Evolutionary conservation across 2,797 vertebrate species (phyloP).

Genomic region (Sebastes aleutianus): DNA sequence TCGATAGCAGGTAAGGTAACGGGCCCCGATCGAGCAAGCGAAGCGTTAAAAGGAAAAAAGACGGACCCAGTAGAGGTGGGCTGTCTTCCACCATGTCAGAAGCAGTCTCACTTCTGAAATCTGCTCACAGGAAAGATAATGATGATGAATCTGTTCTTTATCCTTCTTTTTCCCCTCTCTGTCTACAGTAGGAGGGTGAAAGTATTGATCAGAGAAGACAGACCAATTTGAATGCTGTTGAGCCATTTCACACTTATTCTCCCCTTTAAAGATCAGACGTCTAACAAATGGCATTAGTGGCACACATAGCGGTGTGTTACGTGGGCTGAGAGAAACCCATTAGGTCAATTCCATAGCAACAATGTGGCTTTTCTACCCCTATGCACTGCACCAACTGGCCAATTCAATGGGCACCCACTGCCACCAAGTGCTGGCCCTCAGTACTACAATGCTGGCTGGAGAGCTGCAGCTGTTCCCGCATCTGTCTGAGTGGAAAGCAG

Average conservation of each 20-base stretch:
- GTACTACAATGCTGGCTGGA: slow-evolving; percentile 54
- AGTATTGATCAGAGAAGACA: slow-evolving; percentile 55
- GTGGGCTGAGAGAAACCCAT: slow-evolving; percentile 67
- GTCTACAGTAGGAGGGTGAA: slow-evolving; percentile 32
- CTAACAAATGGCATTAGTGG: slow-evolving; percentile 74
- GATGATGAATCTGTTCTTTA: slow-evolving; percentile 41
- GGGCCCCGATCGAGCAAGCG: not conserved
- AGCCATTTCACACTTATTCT: slow-evolving; percentile 67
- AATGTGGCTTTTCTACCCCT: slow-evolving; percentile 56
- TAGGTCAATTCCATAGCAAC: slow-evolving; percentile 82
- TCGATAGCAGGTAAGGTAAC: slow-evolving; percentile 41
- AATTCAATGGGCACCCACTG: slow-evolving; percentile 73
- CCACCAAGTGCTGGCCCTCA: slow-evolving; percentile 77
- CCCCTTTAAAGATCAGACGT: slow-evolving; percentile 71
- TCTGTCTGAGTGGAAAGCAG: slow-evolving; percentile 17
- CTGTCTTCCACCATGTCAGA: slow-evolving; percentile 27
- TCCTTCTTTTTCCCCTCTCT: not conserved
- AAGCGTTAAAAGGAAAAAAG: slow-evolving; percentile 23
- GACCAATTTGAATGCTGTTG: slow-evolving; percentile 61
- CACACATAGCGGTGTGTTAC: slow-evolving; percentile 54
- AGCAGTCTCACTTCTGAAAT: slow-evolving; percentile 29
- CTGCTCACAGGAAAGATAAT: slow-evolving; percentile 30
- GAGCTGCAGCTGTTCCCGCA: slow-evolving; percentile 37
- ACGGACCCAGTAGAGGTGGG: not conserved
- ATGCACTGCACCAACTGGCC: slow-evolving; percentile 26